phyloP scores from a whole-genome alignment of 1,140 invertebrate genomes.

The Drosophila sechellia region DNA sequence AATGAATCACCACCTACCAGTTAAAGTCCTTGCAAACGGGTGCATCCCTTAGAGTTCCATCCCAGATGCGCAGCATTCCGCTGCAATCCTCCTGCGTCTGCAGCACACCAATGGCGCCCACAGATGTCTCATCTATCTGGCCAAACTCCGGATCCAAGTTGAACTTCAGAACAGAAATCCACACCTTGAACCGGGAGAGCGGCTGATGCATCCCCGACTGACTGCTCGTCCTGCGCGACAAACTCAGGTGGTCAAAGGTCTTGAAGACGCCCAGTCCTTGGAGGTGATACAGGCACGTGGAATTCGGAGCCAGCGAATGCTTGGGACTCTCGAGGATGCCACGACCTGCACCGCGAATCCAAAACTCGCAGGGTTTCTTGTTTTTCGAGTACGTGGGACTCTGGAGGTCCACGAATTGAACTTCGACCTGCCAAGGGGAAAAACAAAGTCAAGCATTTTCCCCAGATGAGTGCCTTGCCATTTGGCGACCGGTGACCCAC shows the following conservation, averaged over 20 bases:
- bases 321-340: conserved; percentile 91
- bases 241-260: conserved; percentile 79
- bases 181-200: conserved; percentile 90
- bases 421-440: conserved; percentile 85
- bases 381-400: conserved; percentile 92
- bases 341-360: conserved; percentile 91
- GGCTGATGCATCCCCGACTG: conserved; percentile 70
- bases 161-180: conserved; percentile 95
- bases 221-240: conserved; percentile 70
- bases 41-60: conserved; percentile 90
- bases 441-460: conserved; percentile 9
- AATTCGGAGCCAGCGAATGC: conserved; percentile 93
- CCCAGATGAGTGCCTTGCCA: not conserved
- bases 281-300: conserved; percentile 94
- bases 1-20: conserved; percentile 87
- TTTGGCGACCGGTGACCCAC: conserved; percentile 83
- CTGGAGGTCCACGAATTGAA: conserved; percentile 92
- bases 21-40: conserved; percentile 92
- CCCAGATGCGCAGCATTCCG: conserved; percentile 93
- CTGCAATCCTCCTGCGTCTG: conserved; percentile 90
- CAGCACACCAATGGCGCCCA: conserved; percentile 85
- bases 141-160: conserved; percentile 86
- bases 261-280: conserved; percentile 85
- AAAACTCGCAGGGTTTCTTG: conserved; percentile 93
- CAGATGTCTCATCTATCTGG: conserved; percentile 85